These are phyloP conservation scores for Zeus faber DNA, from an alignment of 2,113 vertebrate species.

Conservation along the genomic window DNA sequence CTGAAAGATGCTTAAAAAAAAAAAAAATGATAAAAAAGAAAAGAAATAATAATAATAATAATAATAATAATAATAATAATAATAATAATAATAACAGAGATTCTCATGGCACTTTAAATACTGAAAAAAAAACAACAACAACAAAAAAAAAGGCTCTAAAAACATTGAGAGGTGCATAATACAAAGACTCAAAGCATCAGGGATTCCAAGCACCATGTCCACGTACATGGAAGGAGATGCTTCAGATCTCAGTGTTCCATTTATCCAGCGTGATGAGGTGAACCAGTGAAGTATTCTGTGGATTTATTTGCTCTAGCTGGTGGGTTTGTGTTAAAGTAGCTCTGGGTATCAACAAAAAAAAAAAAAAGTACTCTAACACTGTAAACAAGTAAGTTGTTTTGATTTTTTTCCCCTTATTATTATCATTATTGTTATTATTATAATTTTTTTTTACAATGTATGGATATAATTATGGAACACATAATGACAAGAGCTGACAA, in stretches of 20 bases:
- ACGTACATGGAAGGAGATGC: background rate
- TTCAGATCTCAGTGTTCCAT: background rate
- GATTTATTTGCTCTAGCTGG: slow-evolving; percentile 37
- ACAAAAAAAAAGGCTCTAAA: slow-evolving; percentile 40
- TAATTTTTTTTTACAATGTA: slow-evolving; percentile 21
- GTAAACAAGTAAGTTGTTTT: slow-evolving; percentile 69
- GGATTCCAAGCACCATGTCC: no score
- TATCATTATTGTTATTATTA: no score
- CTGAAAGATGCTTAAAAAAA: slow-evolving; percentile 69
- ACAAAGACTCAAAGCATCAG: slow-evolving; percentile 56
- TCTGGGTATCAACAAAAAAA: slow-evolving; percentile 19
- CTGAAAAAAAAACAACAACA: slow-evolving; percentile 16
- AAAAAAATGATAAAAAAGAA: slow-evolving; percentile 19
- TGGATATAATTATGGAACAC: slow-evolving; percentile 36
- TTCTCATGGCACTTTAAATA: slow-evolving; percentile 68
- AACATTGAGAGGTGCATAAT: slow-evolving; percentile 56
- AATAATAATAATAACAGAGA: no score
- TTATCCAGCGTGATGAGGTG: slow-evolving; percentile 41
- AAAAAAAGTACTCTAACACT: slow-evolving; percentile 40
- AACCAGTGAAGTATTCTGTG: slow-evolving; percentile 42
- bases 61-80: no score
- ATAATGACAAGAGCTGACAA: slow-evolving; percentile 61
- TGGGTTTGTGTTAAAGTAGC: slow-evolving; percentile 50
- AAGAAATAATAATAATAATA: no score
- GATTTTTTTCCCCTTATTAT: slow-evolving; percentile 29